Evolutionary conservation across 1,140 invertebrate genomes (phyloP).

Genomic region (Frieseomelitta varia): DNA sequence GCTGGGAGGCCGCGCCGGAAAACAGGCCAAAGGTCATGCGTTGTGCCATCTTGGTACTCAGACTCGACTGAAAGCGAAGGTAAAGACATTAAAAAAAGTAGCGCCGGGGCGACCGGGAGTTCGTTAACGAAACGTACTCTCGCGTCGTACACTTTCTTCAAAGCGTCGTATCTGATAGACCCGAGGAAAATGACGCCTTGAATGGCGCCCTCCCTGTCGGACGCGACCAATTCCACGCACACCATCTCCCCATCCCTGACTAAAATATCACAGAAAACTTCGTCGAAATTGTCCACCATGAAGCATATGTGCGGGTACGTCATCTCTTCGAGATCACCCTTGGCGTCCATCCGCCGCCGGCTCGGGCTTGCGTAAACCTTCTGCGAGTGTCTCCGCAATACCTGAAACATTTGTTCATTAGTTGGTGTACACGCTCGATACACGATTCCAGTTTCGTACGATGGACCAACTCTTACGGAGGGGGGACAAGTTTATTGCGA

Average conservation of each 20-base stretch:
- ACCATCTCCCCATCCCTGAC: slow-evolving; percentile 99
- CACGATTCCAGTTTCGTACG: no score
- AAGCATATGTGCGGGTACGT: slow-evolving; percentile 99
- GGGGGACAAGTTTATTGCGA: no score
- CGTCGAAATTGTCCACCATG: slow-evolving; percentile 99
- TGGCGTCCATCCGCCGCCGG: slow-evolving; percentile 97
- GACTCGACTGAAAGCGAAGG: slow-evolving; percentile 88
- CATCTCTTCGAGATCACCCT: slow-evolving; percentile 98
- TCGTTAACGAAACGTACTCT: slow-evolving; percentile 85
- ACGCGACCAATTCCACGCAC: slow-evolving; percentile 97
- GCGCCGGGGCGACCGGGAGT: no score
- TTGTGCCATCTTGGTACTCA: slow-evolving; percentile 97
- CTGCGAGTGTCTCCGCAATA: slow-evolving; percentile 95
- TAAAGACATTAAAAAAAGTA: background rate
- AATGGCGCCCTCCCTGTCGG: slow-evolving; percentile 90
- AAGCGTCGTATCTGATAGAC: slow-evolving; percentile 97
- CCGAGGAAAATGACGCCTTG: slow-evolving; percentile 98
- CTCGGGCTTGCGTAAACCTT: slow-evolving; percentile 98
- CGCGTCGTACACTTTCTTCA: slow-evolving; percentile 98
- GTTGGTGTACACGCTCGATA: no score
- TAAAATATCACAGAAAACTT: slow-evolving; percentile 98
- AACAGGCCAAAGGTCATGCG: slow-evolving; percentile 97
- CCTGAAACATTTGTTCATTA: slow-evolving; percentile 72
- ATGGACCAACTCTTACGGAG: no score
- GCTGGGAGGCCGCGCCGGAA: slow-evolving; percentile 88